phyloP scores from a whole-genome alignment of 2,113 vertebrate species.

The Protobothrops flavoviridis region DNA sequence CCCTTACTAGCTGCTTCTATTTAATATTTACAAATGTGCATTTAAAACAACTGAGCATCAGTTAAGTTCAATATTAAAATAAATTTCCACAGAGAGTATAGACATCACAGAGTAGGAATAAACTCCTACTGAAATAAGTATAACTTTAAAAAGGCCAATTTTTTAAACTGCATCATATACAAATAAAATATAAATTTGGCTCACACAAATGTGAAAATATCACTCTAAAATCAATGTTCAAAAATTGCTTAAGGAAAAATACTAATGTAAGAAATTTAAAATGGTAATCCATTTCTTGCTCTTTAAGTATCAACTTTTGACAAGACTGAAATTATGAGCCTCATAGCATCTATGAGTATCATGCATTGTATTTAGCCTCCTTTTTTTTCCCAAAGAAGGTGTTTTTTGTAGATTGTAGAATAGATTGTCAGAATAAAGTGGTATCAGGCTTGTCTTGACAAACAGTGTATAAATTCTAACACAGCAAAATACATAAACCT shows the following conservation, averaged over 20 bases:
- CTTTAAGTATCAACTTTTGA: not conserved
- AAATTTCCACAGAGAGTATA: slow-evolving; percentile 46
- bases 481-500: not conserved
- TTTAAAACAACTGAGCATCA: slow-evolving; percentile 19
- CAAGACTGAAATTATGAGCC: not conserved
- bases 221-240: slow-evolving; percentile 17
- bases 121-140: slow-evolving; percentile 59
- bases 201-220: slow-evolving; percentile 35
- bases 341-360: not conserved
- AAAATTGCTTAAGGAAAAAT: slow-evolving; percentile 23
- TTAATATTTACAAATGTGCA: slow-evolving; percentile 21
- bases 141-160: slow-evolving; percentile 28
- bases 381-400: not conserved
- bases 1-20: slow-evolving; percentile 32
- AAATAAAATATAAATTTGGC: slow-evolving; percentile 30
- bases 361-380: not conserved
- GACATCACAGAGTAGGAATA: slow-evolving; percentile 9
- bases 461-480: not conserved
- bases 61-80: slow-evolving; percentile 46
- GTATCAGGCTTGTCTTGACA: slow-evolving; percentile 27
- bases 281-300: not conserved
- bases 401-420: not conserved
- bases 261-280: slow-evolving; percentile 32
- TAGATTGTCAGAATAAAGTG: not conserved
- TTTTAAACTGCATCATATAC: slow-evolving; percentile 27